These are phyloP conservation scores for Tholera decimalis DNA, from an alignment of 2,888 invertebrate species.

Conservation along the genomic window DNA sequence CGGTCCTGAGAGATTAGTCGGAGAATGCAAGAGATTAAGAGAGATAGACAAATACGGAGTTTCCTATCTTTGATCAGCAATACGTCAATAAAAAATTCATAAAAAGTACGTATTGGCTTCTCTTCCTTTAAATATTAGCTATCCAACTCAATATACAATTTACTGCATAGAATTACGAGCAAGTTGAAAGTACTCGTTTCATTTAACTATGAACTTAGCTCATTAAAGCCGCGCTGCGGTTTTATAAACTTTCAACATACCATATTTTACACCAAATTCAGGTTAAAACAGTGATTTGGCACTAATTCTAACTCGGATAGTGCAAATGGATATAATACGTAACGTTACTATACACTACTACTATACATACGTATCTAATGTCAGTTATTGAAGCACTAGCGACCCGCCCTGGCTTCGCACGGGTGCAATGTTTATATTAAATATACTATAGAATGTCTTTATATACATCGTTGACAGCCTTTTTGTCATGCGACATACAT, in stretches of 20 bases:
- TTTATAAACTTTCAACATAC: slow-evolving; percentile 27
- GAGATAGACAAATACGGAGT: background rate
- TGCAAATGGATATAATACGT: slow-evolving; percentile 16
- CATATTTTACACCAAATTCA: slow-evolving; percentile 24
- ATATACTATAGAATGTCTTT: no score
- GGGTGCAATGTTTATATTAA: no score
- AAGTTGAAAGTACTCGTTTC: background rate
- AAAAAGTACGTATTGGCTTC: background rate
- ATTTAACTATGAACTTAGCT: slow-evolving; percentile 16
- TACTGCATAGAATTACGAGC: background rate
- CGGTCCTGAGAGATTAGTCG: background rate
- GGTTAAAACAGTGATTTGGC: slow-evolving; percentile 40
- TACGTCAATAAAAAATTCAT: background rate
- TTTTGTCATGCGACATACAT: no score
- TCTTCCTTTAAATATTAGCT: background rate
- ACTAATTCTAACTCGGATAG: slow-evolving; percentile 23
- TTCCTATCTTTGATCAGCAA: background rate
- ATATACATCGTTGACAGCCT: no score
- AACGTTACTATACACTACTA: slow-evolving; percentile 3
- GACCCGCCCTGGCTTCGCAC: no score
- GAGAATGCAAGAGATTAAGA: background rate
- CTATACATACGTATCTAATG: no score
- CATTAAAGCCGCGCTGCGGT: slow-evolving; percentile 26
- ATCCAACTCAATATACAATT: background rate
- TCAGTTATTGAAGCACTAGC: no score